These are phyloP conservation scores for Mesorhabditis belari DNA, from an alignment of 2,888 invertebrate genomes.

Conservation along the genomic window DNA sequence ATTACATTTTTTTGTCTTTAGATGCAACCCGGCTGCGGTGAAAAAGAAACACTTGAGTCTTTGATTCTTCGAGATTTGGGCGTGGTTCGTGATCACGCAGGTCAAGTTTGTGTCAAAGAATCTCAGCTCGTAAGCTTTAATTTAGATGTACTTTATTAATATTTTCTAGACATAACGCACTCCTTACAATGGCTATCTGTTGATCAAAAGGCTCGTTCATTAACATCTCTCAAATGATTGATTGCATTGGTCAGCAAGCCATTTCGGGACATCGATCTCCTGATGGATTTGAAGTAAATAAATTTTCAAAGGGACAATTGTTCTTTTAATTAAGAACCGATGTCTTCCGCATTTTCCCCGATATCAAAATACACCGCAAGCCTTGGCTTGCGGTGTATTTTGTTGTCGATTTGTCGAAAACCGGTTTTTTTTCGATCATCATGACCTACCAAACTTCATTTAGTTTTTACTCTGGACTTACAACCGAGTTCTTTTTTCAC, in stretches of 20 bases:
- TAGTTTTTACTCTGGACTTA: slow-evolving; percentile 85
- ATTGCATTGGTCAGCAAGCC: slow-evolving; percentile 92
- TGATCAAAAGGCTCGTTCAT: slow-evolving; percentile 93
- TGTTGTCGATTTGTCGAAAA: slow-evolving; percentile 69
- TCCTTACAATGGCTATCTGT: slow-evolving; percentile 92
- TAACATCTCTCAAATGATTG: slow-evolving; percentile 99
- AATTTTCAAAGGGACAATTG: background rate
- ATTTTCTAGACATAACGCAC: slow-evolving; percentile 71
- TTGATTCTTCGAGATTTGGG: slow-evolving; percentile 70
- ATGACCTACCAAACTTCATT: too few species aligned
- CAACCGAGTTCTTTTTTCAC: slow-evolving; percentile 98
- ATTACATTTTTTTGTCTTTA: too few species aligned
- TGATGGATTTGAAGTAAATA: slow-evolving; percentile 78
- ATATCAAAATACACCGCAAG: slow-evolving; percentile 74
- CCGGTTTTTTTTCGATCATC: too few species aligned
- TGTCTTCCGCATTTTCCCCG: slow-evolving; percentile 58
- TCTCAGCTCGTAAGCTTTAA: slow-evolving; percentile 70
- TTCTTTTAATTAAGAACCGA: slow-evolving; percentile 48
- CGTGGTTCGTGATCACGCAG: slow-evolving; percentile 56
- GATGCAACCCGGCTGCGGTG: slow-evolving; percentile 57
- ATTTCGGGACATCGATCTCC: slow-evolving; percentile 92
- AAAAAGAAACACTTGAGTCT: slow-evolving; percentile 57
- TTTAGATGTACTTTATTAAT: background rate
- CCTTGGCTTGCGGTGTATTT: slow-evolving; percentile 66
- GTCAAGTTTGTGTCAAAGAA: slow-evolving; percentile 60